phyloP scores from a whole-genome alignment of 2,888 invertebrate species.

The Blastobasis adustella region DNA sequence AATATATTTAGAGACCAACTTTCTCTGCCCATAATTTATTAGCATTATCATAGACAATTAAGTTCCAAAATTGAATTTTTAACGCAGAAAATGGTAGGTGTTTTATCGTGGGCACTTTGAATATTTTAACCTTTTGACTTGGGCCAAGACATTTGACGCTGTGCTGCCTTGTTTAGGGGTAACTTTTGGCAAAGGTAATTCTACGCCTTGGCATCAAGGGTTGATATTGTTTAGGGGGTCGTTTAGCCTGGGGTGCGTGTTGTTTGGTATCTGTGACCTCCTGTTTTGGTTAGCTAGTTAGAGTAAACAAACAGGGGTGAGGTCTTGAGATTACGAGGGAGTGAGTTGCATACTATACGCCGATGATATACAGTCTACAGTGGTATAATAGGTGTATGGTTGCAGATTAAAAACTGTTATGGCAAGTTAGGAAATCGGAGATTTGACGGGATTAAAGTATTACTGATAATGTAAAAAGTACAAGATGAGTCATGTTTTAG shows the following conservation, averaged over 20 bases:
- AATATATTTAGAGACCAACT: background rate
- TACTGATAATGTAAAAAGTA: too few species aligned
- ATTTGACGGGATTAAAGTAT: too few species aligned
- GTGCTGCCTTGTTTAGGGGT: background rate
- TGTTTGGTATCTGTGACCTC: constrained; percentile 5
- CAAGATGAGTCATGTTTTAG: too few species aligned
- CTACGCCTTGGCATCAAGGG: background rate
- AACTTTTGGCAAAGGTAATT: constrained; percentile 1
- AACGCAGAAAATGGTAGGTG: constrained; percentile 8
- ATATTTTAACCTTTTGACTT: background rate
- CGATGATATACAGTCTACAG: too few species aligned
- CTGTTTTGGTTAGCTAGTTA: constrained; percentile 10
- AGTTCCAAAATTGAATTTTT: constrained; percentile 11
- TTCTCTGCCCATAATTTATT: background rate
- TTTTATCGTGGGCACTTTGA: constrained; percentile 8
- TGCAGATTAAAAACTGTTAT: too few species aligned
- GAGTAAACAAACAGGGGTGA: constrained; percentile 8
- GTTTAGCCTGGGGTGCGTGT: constrained; percentile 5
- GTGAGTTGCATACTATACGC: background rate
- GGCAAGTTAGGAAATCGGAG: too few species aligned
- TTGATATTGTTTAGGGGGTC: constrained; percentile 6
- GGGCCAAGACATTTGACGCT: background rate
- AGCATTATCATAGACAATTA: constrained; percentile 10
- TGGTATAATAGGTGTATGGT: too few species aligned
- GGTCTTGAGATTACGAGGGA: constrained; percentile 4